Base-by-base conservation (phyloP, 2,113 vertebrate genomes). In the Equus przewalskii region DNA sequence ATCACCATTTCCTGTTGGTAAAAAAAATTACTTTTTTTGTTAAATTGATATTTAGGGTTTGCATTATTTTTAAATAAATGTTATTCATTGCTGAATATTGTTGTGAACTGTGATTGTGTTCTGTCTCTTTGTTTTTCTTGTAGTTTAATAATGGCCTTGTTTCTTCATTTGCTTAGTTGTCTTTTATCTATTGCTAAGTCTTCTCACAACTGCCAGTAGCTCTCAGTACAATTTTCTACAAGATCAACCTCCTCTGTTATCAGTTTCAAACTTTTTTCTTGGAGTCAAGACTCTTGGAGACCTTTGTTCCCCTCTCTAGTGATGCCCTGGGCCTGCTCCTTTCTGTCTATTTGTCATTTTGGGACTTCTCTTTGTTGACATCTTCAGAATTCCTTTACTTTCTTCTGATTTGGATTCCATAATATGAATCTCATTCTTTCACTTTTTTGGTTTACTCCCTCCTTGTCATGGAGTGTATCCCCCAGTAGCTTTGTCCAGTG, bases 121-220 rank as follows among this genome's bases (percentile, higher is more conserved):
- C 33, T 85, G 36, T 41, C 62, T 70, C 21, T 24, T 30, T 86
- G 21, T 86, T 94, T 86, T 70, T 79, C 30, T 69, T 87, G 13
- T 36, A 70, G 64, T 70, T 88, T 36, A 80, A 80, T 87, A 67
- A 79, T 79, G 58, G 64, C 22, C 13, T 54, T 78, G 19, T 26
- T 85, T 93, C 58, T 30, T 87, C 60, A 79, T 67, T 80, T 88
- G 92, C 84, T 94, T 70, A 60, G 22, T 70, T 30, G 75, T 70
- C 64, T 67, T 90, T 87, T 56, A 93, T n/a, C 72, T 56, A 10
- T 56, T 56, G 60, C 36, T 54, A 65, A 67, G 33, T 44, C 33
- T 78, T 87, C 51, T 30, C 83, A 87, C 51, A 70, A 62, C 51
- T 80, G 24, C 41, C 41, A 79, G 8, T 49, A 28, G 62, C 64